Base-by-base conservation (phyloP, 2,113 vertebrate genomes). In the Tupaia chinensis region DNA sequence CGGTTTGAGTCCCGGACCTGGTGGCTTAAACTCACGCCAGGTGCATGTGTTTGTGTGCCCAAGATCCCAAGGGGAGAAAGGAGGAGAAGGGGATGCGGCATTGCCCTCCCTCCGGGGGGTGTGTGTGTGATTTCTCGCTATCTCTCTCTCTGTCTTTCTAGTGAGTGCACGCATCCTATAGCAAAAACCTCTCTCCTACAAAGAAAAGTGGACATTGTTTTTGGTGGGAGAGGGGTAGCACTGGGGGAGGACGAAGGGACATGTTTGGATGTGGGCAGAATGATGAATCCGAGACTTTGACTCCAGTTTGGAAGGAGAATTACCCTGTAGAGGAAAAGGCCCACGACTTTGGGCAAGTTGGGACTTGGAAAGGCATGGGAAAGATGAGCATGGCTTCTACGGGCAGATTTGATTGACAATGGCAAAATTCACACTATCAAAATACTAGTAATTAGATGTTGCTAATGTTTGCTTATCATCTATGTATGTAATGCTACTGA, bases 331-430 rank as follows among this genome's bases (percentile, higher is more conserved):
- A 58, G 7, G 56, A 65, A 65, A 93, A 68, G 66, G 73, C 29
- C n/a, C 9, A 44, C 7, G 1, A 11, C 22, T 17, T 4, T 32
- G 32, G 83, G 77, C 12, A 87, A 10, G 1, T 11, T 85, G 61
- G 5, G 1, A 3, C 85, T 72, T 58, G n/a, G 61, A 79, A 88
- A 13, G 44, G 32, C 44, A 15, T 20, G 13, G 79, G 13, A 61
- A 54, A 56, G 81, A 61, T 4, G 79, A 79, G 2, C 9, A 4
- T 53, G 58, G 60, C 32, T 58, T 44, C 32, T 81, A 44, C 73
- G 69, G 9, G 53, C 32, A 93, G 60, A 69, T 78, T 78, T 88
- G 44, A 82, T n/a, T 89, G 56, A 32, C 93, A 11, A 11, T 65
- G 63, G 34, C 56, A 14, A 82, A 81, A 32, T 77, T 73, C 63